A percentile compares a stretch with the other conserved stretches of the same genome.
Conservation (phyloP, 2,888 invertebrate genomes). For the Plebejus argus region DNA sequence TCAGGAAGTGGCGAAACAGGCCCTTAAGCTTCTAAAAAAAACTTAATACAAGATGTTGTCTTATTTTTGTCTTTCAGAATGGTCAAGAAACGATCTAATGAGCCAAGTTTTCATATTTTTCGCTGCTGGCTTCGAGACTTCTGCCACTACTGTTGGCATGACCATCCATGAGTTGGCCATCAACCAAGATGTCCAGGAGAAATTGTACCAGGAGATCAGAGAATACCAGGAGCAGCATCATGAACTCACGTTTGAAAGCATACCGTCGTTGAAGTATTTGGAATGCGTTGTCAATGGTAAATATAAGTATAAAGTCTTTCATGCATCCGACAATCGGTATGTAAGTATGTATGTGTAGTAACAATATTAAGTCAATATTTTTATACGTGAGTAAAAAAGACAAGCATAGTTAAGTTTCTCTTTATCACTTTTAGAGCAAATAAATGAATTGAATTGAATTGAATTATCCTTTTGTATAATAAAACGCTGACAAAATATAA, state of each 20-base stretch:
- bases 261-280: conserved; percentile 60
- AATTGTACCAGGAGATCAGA: conserved; percentile 61
- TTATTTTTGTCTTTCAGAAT: conserved; percentile 52
- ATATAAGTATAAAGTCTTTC: conserved; percentile 19
- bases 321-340: too few species aligned
- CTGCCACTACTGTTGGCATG: conserved; percentile 62
- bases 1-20: too few species aligned
- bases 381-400: too few species aligned
- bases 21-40: too few species aligned
- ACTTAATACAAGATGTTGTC: too few species aligned
- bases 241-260: conserved; percentile 53
- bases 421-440: too few species aligned
- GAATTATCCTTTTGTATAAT: too few species aligned
- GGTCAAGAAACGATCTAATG: conserved; percentile 63
- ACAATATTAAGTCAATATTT: too few species aligned
- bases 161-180: conserved; percentile 66
- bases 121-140: conserved; percentile 70
- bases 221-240: conserved; percentile 49
- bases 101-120: conserved; percentile 74
- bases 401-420: too few species aligned
- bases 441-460: too few species aligned
- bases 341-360: too few species aligned
- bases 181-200: conserved; percentile 66
- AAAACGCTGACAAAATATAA: too few species aligned
- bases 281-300: conserved; percentile 64